Evolutionary conservation across 2,113 vertebrate species (phyloP).

Genomic region (Ascaphus truei): DNA sequence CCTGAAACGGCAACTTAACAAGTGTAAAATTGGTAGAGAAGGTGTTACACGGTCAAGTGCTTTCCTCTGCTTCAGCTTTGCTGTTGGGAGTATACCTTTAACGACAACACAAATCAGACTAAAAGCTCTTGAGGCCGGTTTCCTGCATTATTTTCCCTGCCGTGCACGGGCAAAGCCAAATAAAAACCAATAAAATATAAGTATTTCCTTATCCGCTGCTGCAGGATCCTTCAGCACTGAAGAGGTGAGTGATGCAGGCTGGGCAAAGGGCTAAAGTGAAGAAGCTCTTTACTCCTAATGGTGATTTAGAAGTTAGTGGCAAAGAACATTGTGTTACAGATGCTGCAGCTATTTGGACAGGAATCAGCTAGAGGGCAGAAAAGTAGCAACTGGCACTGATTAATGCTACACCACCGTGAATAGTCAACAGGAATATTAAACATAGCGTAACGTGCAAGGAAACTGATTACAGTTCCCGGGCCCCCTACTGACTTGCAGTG

Average conservation of each 20-base stretch:
- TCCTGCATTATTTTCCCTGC: not conserved
- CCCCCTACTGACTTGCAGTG: not conserved
- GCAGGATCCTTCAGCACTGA: not conserved
- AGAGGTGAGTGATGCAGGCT: not conserved
- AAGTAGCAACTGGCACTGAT: slow-evolving; percentile 7
- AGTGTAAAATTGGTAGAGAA: too few relatives aligned
- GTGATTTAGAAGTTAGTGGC: slow-evolving; percentile 12
- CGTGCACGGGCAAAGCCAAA: not conserved
- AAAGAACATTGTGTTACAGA: not conserved
- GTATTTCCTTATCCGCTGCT: not conserved
- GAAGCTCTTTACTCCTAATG: not conserved
- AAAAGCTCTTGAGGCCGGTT: not conserved
- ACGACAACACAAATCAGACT: not conserved
- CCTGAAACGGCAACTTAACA: too few relatives aligned
- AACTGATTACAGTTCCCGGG: not conserved
- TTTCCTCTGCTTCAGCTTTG: too few relatives aligned
- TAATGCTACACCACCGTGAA: not conserved
- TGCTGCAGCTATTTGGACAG: slow-evolving; percentile 13
- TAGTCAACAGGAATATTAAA: slow-evolving; percentile 22
- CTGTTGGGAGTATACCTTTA: too few relatives aligned
- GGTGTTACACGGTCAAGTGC: too few relatives aligned
- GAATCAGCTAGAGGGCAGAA: slow-evolving; percentile 18
- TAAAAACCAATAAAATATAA: not conserved
- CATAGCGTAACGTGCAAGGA: not conserved
- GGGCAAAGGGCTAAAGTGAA: not conserved